A percentile compares a stretch with the other conserved stretches of the same genome.
Conservation (phyloP, 2,113 vertebrate genomes). For the Vulpes lagopus region DNA sequence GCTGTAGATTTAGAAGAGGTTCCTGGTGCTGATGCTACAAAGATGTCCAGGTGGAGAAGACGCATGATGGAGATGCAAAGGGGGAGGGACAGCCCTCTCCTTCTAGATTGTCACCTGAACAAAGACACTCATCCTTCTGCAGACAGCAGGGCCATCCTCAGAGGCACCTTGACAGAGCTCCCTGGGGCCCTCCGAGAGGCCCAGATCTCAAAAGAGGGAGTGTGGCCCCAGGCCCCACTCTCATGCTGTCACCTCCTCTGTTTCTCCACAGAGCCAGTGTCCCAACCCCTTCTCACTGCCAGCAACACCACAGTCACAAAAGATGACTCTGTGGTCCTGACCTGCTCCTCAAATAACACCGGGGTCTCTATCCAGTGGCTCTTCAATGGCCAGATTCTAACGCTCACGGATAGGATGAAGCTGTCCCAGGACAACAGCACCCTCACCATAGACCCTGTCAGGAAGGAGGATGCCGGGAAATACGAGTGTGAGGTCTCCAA, state of each 20-base stretch:
- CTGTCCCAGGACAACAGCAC: neutral
- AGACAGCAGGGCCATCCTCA: neutral
- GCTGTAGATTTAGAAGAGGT: neutral
- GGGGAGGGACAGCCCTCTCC: neutral
- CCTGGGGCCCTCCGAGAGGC: neutral
- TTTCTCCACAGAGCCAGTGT: neutral
- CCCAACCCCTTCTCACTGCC: neutral
- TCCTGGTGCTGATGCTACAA: neutral
- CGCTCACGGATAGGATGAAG: neutral
- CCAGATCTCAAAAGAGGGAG: neutral
- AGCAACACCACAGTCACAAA: neutral
- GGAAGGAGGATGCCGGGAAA: neutral
- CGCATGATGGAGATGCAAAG: neutral
- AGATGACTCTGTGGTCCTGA: neutral
- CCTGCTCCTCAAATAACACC: neutral
- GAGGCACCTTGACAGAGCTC: neutral
- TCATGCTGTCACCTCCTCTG: neutral
- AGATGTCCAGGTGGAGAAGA: neutral
- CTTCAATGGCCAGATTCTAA: neutral
- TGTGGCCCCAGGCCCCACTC: neutral
- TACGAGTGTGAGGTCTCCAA: constrained; percentile 61
- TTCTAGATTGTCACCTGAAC: neutral
- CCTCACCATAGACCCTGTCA: neutral
- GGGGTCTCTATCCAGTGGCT: neutral
- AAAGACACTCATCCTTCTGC: neutral